Conservation (phyloP, 2,113 vertebrate species). For the Grantiella picta region DNA sequence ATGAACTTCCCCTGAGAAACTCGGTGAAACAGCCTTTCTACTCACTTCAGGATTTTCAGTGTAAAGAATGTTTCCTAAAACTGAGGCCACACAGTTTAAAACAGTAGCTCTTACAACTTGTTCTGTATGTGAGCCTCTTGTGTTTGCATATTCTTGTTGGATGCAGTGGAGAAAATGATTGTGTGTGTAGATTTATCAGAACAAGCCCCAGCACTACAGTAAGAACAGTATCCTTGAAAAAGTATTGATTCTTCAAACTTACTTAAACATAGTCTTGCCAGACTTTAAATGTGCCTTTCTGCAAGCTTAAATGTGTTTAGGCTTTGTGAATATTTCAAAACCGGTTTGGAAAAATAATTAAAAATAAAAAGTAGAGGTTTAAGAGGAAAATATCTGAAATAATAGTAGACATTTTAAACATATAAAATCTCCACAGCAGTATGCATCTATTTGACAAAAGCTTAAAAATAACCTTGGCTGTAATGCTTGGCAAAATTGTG, state of each 20-base stretch:
- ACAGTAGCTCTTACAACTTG: not conserved
- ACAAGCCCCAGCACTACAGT: not conserved
- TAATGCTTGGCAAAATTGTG: not conserved
- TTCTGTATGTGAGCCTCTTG: not conserved
- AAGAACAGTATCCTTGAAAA: not conserved
- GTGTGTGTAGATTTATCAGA: not conserved
- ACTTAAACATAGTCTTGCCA: not conserved
- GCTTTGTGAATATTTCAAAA: not conserved
- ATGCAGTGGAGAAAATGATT: not conserved
- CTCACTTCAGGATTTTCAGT: not conserved
- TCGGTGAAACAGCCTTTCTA: not conserved
- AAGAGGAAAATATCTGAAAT: not conserved
- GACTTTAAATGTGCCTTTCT: not conserved
- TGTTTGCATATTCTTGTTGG: not conserved
- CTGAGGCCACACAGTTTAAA: not conserved
- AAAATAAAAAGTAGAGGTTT: not conserved
- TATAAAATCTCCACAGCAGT: not conserved
- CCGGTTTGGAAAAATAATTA: not conserved
- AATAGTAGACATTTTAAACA: not conserved
- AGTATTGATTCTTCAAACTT: not conserved
- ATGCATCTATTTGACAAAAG: not conserved
- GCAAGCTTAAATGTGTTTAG: not conserved
- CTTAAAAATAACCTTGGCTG: constrained; percentile 9
- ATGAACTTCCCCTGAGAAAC: constrained; percentile 33
- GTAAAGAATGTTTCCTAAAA: constrained; percentile 4